Evolutionary conservation across 1,140 invertebrate genomes (phyloP).

Genomic region (Rhopalosiphum padi): DNA sequence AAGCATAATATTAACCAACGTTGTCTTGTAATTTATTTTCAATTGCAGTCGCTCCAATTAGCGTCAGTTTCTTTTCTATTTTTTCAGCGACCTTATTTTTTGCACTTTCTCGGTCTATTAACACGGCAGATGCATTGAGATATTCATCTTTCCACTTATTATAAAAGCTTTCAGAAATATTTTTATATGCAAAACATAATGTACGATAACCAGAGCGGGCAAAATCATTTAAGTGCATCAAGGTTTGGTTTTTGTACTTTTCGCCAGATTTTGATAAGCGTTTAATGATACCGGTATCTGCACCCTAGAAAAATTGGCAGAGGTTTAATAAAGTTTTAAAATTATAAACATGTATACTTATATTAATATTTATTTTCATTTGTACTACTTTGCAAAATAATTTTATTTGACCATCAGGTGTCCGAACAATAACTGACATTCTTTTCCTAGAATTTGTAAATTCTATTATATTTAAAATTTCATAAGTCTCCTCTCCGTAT

Average conservation of each 20-base stretch:
- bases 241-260: neutral
- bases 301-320: slow-evolving; percentile 23
- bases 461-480: slow-evolving; percentile 85
- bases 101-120: neutral
- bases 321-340: neutral
- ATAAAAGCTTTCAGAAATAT: slow-evolving; percentile 26
- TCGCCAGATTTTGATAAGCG: neutral
- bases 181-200: slow-evolving; percentile 39
- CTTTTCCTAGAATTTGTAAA: slow-evolving; percentile 43
- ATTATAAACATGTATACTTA: too few relatives aligned
- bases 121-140: slow-evolving; percentile 59
- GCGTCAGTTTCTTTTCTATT: slow-evolving; percentile 71
- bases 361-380: neutral
- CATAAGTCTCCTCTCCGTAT: slow-evolving; percentile 76
- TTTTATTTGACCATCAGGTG: slow-evolving; percentile 15
- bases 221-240: slow-evolving; percentile 48
- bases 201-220: slow-evolving; percentile 38
- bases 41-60: slow-evolving; percentile 82
- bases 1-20: slow-evolving; percentile 64
- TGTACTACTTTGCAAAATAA: slow-evolving; percentile 43
- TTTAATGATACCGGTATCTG: slow-evolving; percentile 39
- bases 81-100: slow-evolving; percentile 28
- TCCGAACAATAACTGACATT: slow-evolving; percentile 54
- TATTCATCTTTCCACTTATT: slow-evolving; percentile 57
- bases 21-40: slow-evolving; percentile 85